phyloP scores from a whole-genome alignment of 2,797 vertebrate genomes.

The Sternotherus odoratus region DNA sequence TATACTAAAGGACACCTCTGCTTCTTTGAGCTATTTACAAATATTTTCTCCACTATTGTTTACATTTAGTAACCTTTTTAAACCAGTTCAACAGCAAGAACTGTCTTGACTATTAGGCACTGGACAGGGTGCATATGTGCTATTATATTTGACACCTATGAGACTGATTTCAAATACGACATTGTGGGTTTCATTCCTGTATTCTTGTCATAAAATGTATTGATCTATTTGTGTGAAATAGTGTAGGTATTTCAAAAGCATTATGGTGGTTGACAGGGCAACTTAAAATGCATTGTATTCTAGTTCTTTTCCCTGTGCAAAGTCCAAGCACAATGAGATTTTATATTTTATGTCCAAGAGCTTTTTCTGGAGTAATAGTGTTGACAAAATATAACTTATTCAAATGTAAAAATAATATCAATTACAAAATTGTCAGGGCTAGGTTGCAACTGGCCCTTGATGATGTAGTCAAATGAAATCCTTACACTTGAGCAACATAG shows the following conservation, averaged over 20 bases:
- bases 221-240: not conserved
- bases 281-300: too few species aligned
- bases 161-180: not conserved
- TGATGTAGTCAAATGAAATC: not conserved
- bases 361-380: not conserved
- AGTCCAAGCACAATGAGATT: not conserved
- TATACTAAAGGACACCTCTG: not conserved
- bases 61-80: not conserved
- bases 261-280: not conserved
- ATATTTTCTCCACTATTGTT: slow-evolving; percentile 13
- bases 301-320: too few species aligned
- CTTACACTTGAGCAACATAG: not conserved
- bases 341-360: not conserved
- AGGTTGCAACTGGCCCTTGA: not conserved
- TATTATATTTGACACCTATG: not conserved
- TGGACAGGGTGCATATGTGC: not conserved
- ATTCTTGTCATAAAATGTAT: not conserved
- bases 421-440: not conserved
- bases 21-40: slow-evolving; percentile 46
- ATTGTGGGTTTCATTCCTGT: not conserved
- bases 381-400: not conserved
- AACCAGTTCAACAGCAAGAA: not conserved
- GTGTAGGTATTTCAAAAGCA: not conserved
- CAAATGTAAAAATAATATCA: not conserved
- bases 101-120: not conserved